Percentiles rank a stretch among this genome's conserved stretches.
phyloP scores from a whole-genome alignment of 1,140 invertebrate species.

The Micrasema minimum region DNA sequence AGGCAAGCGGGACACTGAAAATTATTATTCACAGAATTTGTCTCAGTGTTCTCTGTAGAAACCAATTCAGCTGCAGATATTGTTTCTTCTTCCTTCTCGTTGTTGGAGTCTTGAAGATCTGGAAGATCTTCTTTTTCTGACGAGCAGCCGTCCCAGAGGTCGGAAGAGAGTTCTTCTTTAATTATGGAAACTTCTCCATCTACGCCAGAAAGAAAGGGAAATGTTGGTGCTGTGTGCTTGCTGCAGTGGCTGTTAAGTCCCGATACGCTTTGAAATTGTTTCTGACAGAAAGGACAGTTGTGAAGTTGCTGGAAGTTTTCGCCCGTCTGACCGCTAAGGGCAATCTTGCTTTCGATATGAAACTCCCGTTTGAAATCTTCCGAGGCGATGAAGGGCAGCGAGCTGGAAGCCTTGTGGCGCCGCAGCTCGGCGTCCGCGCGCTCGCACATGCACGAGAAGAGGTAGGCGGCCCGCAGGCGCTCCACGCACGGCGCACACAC shows the following conservation, averaged over 20 bases:
- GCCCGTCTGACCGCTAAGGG: background rate
- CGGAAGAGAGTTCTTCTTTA: background rate
- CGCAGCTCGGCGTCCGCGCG: constrained; percentile 8
- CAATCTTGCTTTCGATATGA: no score
- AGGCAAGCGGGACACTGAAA: no score
- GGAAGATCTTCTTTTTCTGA: background rate
- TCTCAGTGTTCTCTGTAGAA: background rate
- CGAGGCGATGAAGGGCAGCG: background rate
- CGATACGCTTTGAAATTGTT: background rate
- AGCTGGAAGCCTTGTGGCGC: background rate
- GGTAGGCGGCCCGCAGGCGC: background rate
- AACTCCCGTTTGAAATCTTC: no score
- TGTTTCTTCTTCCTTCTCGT: background rate
- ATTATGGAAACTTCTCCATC: background rate
- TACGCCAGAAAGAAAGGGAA: background rate
- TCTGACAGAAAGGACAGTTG: constrained; percentile 24
- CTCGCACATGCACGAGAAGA: constrained; percentile 20
- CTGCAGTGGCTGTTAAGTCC: constrained; percentile 9
- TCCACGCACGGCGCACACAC: constrained; percentile 9
- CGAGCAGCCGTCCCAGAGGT: constrained; percentile 1
- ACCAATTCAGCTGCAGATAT: background rate
- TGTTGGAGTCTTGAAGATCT: background rate
- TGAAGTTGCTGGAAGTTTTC: background rate
- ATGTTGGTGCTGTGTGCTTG: background rate
- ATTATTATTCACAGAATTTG: no score